Conservation (phyloP, 30 jellyfish, hydroid and myxozoan species). For the Nemopilema nomurai region DNA sequence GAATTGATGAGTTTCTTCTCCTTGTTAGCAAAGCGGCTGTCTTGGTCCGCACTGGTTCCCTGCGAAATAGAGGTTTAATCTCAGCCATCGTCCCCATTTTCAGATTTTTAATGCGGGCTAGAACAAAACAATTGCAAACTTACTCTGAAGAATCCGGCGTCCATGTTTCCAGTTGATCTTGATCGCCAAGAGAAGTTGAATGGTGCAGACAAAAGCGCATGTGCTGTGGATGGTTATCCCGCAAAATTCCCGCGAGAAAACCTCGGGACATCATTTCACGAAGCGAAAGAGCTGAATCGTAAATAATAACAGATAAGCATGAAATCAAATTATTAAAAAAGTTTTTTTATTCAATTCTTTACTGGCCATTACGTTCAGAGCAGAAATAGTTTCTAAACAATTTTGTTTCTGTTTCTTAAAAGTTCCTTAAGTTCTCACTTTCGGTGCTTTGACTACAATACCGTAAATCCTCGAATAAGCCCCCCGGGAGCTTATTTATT, state of each 20-base stretch:
- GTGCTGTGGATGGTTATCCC: slow-evolving; percentile 6
- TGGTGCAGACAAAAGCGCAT: slow-evolving; percentile 1
- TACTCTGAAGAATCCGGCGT: slow-evolving; percentile 76
- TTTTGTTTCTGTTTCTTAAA: no score
- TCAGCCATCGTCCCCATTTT: not conserved
- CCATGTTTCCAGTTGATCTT: slow-evolving; percentile 37
- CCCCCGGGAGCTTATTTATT: no score
- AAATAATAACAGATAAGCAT: no score
- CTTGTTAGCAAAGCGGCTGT: slow-evolving; percentile 88
- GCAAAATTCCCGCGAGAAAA: slow-evolving; percentile 8
- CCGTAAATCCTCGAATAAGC: no score
- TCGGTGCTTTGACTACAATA: no score
- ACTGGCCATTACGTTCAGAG: no score
- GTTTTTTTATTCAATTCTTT: no score
- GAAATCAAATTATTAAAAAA: no score
- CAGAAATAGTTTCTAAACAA: no score
- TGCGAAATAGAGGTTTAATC: slow-evolving; percentile 3
- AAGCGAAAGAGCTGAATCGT: no score
- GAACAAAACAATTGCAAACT: not conserved
- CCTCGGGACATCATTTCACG: no score
- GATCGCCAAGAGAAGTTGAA: not conserved
- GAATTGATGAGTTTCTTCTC: slow-evolving; percentile 85
- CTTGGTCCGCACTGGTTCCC: slow-evolving; percentile 98
- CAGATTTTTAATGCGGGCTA: not conserved
- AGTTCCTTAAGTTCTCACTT: no score